These are phyloP conservation scores for Phylloscopus trochiloides DNA, from an alignment of 2,113 vertebrate genomes.

Conservation along the genomic window DNA sequence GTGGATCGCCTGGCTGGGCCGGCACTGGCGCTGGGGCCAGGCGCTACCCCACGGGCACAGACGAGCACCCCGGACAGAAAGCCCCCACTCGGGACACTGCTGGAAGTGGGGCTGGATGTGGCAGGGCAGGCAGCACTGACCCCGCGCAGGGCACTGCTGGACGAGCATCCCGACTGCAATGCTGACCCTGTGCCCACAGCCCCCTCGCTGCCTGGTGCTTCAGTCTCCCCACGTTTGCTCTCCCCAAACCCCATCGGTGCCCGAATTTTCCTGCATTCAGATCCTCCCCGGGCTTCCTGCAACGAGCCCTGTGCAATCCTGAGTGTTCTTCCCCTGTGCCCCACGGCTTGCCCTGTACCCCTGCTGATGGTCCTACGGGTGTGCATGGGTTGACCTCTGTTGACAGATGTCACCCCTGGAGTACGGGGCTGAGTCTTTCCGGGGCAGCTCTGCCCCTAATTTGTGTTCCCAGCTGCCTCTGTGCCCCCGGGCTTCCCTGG, in stretches of 20 bases:
- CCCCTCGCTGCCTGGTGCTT: too few species aligned
- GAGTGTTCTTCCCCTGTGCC: fast-evolving
- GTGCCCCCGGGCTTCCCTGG: background rate
- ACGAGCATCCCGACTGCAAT: background rate
- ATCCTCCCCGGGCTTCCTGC: background rate
- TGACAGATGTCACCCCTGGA: background rate
- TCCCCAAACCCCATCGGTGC: fast-evolving
- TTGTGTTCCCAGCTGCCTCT: too few species aligned
- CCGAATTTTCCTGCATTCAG: fast-evolving
- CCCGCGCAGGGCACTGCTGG: background rate
- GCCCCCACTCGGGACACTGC: background rate
- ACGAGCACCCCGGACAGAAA: background rate
- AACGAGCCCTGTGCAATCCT: too few species aligned
- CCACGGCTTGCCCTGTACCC: fast-evolving
- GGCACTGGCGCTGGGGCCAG: background rate
- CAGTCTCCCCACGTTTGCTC: fast-evolving
- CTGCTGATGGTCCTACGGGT: background rate
- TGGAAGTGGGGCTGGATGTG: background rate
- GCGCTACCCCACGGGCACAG: background rate
- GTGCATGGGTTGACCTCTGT: fast-evolving
- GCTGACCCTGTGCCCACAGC: background rate
- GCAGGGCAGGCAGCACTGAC: background rate
- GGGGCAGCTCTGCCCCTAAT: background rate
- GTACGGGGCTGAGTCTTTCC: too few species aligned
- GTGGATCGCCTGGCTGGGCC: too few species aligned